Base-by-base conservation (phyloP, 2,888 invertebrate species). In the Opisthograptis luteolata region DNA sequence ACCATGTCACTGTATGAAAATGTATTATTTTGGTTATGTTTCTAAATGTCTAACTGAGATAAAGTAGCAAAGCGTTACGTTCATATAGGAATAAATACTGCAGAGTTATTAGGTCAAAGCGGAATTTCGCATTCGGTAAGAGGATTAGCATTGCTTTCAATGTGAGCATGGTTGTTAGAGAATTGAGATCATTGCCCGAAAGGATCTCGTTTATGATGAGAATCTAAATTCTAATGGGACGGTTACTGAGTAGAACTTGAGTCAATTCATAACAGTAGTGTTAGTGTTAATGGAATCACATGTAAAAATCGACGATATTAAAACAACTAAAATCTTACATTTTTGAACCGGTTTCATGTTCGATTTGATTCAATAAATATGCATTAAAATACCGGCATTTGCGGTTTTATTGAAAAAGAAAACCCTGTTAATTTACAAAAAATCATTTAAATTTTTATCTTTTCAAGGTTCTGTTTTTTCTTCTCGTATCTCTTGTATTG, bases 81-180 rank as follows among this genome's bases (percentile, higher is more conserved):
- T 17, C 47, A 40, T 36, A 53, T 43, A 50, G 49, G 31, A 34
- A 24, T 60, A 63, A 37, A 53, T 56, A 49, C 64, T 64, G 59
- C 51, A 47, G 46, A 70, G 70, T 68, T 75, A 76, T 74, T 79
- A 66, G 79, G 83, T 80, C 81, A 77, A 51, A 60, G 51, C 62
- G 58, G 47, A 65, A 64, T 60, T 56, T 55, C 45, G 68, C 75
- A 76, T 70, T 64, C 54, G 60, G 49, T 54, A 49, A 47, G 39
- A 49, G 68, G 76, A 81, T 79, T 78, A 75, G 61, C 50, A 58
- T 20, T 34, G 64, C 50, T 59, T 62, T 56, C 57, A 58, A 61
- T 49, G 51, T 54, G 32, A 40, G 54, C 56, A 60, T 55, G 42
- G 49, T 28, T 50, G 50, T 51, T 25, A 9, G 13, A 30, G 49